Conservation (phyloP, 1,140 invertebrate genomes). For the Idris sp. region DNA sequence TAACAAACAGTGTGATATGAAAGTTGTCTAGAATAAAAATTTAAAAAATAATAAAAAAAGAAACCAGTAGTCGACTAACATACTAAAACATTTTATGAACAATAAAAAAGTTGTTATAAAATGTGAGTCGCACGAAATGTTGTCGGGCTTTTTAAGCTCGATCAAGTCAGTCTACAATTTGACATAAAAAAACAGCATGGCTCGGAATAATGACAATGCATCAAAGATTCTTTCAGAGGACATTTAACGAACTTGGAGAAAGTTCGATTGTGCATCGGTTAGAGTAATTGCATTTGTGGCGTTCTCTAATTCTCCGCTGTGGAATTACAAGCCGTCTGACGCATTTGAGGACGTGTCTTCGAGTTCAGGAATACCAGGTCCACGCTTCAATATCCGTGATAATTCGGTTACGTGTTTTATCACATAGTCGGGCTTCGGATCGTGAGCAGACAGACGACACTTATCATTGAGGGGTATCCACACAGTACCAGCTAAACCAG, state of each 20-base stretch:
- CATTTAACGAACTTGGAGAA: constrained; percentile 24
- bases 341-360: constrained; percentile 76
- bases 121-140: too few species aligned
- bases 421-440: constrained; percentile 74
- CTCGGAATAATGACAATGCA: constrained; percentile 46
- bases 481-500: constrained; percentile 86
- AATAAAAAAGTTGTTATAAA: too few species aligned
- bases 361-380: constrained; percentile 71
- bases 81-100: too few species aligned
- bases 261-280: constrained; percentile 26
- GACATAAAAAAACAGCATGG: constrained; percentile 41
- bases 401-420: constrained; percentile 76
- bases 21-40: too few species aligned
- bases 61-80: too few species aligned
- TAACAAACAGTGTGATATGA: too few species aligned
- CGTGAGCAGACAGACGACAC: constrained; percentile 64
- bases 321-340: constrained; percentile 71
- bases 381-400: constrained; percentile 68
- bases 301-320: constrained; percentile 23
- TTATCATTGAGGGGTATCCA: constrained; percentile 83
- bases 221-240: constrained; percentile 23
- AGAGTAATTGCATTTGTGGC: constrained; percentile 20
- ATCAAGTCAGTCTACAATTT: constrained; percentile 31
- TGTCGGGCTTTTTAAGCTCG: not conserved
- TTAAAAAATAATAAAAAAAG: too few species aligned